Conservation (phyloP, 2,888 invertebrate species). For the Agriopis aurantiaria region DNA sequence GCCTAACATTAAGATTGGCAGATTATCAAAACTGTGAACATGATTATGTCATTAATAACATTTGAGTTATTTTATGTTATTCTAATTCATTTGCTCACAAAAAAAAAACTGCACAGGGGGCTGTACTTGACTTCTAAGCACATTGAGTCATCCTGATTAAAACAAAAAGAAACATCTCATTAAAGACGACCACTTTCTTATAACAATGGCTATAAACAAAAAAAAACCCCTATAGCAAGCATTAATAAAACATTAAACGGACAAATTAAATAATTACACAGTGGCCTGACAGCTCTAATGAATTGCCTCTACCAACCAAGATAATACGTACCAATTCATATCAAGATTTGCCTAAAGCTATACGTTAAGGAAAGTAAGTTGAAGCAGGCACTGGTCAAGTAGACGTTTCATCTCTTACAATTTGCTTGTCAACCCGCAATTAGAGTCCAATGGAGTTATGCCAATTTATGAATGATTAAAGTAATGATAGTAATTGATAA, state of each 20-base stretch:
- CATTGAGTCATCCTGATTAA: not conserved
- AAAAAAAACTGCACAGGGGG: no score
- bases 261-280: conserved; percentile 49
- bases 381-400: conserved; percentile 1
- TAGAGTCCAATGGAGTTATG: conserved; percentile 59
- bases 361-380: conserved; percentile 32
- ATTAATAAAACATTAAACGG: conserved; percentile 42
- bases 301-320: conserved; percentile 34
- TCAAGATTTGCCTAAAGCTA: conserved; percentile 42
- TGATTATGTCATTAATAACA: not conserved
- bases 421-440: conserved; percentile 64
- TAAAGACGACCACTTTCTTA: conserved; percentile 16
- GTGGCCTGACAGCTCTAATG: conserved; percentile 41
- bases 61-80: not conserved
- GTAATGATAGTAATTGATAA: conserved; percentile 62
- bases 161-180: not conserved
- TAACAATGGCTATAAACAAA: conserved; percentile 28
- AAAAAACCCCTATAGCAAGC: conserved; percentile 26
- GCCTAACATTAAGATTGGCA: not conserved
- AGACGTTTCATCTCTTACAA: conserved; percentile 48
- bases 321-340: conserved; percentile 37
- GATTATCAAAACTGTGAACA: not conserved
- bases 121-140: not conserved
- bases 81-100: not conserved
- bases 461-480: conserved; percentile 59